phyloP scores from a whole-genome alignment of 2,113 vertebrate genomes.

The Prunella himalayana region DNA sequence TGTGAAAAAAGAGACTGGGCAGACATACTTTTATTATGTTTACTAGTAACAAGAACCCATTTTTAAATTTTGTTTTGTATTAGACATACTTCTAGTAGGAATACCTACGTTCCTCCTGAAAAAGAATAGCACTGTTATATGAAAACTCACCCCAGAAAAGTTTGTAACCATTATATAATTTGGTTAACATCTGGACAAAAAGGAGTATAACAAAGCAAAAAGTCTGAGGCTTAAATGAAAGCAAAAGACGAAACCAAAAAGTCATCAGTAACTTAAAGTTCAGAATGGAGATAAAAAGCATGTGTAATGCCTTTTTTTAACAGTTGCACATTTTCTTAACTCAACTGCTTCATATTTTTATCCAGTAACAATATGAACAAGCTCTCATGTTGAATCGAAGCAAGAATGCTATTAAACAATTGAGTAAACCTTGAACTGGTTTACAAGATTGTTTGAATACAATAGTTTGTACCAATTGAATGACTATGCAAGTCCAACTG shows the following conservation, averaged over 20 bases:
- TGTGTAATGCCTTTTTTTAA: not conserved
- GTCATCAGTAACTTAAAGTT: not conserved
- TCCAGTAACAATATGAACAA: not conserved
- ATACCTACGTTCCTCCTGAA: not conserved
- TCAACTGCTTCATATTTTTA: not conserved
- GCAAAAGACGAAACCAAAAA: not conserved
- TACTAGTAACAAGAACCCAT: not conserved
- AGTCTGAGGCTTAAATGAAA: not conserved
- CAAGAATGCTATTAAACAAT: not conserved
- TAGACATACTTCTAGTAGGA: not conserved
- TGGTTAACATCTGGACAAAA: not conserved
- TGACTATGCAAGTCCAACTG: not conserved
- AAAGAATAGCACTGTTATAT: not conserved
- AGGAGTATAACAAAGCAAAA: not conserved
- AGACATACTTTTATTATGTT: not conserved
- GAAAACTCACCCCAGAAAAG: not conserved
- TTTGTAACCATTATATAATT: not conserved
- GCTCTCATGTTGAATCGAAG: not conserved
- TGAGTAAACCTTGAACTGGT: not conserved
- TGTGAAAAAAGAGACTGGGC: not conserved
- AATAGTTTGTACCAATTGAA: not conserved
- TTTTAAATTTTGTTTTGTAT: not conserved
- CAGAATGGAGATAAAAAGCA: not conserved
- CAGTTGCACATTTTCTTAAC: not conserved
- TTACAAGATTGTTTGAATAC: not conserved